Conservation (phyloP, 2,113 vertebrate genomes). For the Indri indri region DNA sequence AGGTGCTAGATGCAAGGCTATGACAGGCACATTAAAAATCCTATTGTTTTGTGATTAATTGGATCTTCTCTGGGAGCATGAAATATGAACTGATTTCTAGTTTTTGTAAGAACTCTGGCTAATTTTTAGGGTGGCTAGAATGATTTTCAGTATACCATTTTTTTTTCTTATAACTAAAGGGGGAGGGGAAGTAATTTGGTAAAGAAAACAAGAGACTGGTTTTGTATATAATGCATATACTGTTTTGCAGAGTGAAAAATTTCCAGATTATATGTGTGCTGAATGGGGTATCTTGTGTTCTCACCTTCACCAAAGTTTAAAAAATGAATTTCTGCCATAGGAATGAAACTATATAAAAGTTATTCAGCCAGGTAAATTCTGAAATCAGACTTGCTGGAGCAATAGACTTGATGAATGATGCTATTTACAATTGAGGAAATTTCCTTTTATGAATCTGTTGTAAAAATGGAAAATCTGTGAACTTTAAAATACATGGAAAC, state of each 20-base stretch:
- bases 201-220: background rate
- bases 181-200: background rate
- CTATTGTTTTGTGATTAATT: constrained; percentile 71
- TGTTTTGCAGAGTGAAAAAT: constrained; percentile 13
- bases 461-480: constrained; percentile 48
- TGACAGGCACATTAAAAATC: constrained; percentile 42
- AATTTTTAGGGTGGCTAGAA: constrained; percentile 45
- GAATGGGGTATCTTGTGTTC: background rate
- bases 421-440: constrained; percentile 56
- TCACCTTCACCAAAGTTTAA: background rate
- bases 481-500: constrained; percentile 38
- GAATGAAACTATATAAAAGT: constrained; percentile 39
- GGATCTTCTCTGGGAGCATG: constrained; percentile 8
- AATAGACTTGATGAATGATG: constrained; percentile 63
- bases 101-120: constrained; percentile 23
- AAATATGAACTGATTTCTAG: constrained; percentile 68
- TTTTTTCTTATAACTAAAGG: constrained; percentile 9
- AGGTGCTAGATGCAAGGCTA: constrained; percentile 29
- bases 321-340: constrained; percentile 56
- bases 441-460: constrained; percentile 65
- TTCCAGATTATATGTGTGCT: background rate
- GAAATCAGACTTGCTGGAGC: constrained; percentile 58
- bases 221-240: background rate
- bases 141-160: background rate
- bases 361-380: constrained; percentile 54